Evolutionary conservation across 2,797 vertebrate species (phyloP), one percentile per base, ranked within the genome.

Genomic region (Propithecus deckenii): DNA sequence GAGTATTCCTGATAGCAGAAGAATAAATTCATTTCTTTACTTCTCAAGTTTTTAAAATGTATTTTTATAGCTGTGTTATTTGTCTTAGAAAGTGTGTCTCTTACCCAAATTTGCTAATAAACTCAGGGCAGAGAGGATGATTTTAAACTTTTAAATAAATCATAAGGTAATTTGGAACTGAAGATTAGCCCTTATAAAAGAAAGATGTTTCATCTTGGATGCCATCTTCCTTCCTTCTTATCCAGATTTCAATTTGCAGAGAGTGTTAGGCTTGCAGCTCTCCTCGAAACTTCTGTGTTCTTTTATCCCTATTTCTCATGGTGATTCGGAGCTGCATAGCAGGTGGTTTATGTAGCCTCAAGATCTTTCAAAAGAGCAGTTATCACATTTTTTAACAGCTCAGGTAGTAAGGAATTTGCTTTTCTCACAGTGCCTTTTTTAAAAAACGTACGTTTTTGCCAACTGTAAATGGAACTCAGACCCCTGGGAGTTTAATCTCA

Each of bases 341-440:
- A 81, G 86, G 28, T 88, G 88, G 83, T 43, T 86, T 86, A 72
- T 35, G 38, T 41, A n/a, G 76, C 48, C 91, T 80, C 65, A 89
- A 78, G 61, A 92, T 74, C 71, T 94, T 96, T 95, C 86, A 85
- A 95, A 98, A 86, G 81, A 95, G 35, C 52, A 92, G 72, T 97
- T 95, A 97, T 32, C 96, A 90, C 74, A 95, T 96, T 96, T 94
- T 89, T 85, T 79, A 95, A 63, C 90, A 86, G 14, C 69, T 71
- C 46, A 80, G 86, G 75, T 84, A 95, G 55, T 76, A 92, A 92
- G 17, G 10, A 90, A 94, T 95, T 78, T 65, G 35, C 78, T 97
- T 95, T 96, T 86, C 67, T 65, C 65, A 67, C 41, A 32, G 30
- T 91, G n/a, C 1, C 15, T 84, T 63, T 38, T 59, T 75, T 32